A percentile compares a stretch with the other conserved stretches of the same genome.
These are phyloP conservation scores for Pachycephala philippinensis DNA, from an alignment of 2,113 vertebrate genomes.

Conservation along the genomic window DNA sequence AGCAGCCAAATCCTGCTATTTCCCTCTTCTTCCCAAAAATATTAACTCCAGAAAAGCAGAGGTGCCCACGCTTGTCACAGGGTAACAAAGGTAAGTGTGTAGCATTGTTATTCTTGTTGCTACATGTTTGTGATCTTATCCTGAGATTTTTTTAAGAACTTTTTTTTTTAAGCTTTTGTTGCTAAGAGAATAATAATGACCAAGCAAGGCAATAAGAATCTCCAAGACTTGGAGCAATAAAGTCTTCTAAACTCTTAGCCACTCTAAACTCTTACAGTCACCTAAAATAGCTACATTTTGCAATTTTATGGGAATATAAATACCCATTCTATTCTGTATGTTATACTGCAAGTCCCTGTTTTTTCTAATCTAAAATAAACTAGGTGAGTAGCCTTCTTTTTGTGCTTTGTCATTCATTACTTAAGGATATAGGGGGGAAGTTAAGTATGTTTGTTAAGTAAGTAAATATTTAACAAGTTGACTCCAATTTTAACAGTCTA, in stretches of 20 bases:
- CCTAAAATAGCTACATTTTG: conserved; percentile 9
- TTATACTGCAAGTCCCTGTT: not conserved
- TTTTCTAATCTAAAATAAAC: not conserved
- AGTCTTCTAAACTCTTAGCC: not conserved
- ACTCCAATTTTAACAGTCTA: not conserved
- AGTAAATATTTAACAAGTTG: conserved; percentile 15
- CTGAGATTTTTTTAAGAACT: not conserved
- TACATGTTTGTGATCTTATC: not conserved
- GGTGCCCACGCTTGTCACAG: not conserved
- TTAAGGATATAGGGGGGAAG: not conserved
- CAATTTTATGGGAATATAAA: conserved; percentile 22
- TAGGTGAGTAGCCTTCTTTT: not conserved
- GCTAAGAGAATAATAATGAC: conserved; percentile 1
- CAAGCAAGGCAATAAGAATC: not conserved
- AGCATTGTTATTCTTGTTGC: not conserved
- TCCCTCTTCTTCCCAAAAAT: not conserved
- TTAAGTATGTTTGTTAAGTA: not conserved
- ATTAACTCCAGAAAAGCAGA: not conserved
- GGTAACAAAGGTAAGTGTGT: not conserved
- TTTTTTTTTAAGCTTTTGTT: not conserved
- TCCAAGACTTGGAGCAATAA: not conserved
- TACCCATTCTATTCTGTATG: not conserved
- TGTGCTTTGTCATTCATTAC: not conserved
- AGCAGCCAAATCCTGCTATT: not conserved
- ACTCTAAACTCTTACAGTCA: not conserved